Percentiles rank a stretch among this genome's conserved stretches.
phyloP scores from a whole-genome alignment of 2,113 vertebrate genomes.

The Gymnocephalus cernua region DNA sequence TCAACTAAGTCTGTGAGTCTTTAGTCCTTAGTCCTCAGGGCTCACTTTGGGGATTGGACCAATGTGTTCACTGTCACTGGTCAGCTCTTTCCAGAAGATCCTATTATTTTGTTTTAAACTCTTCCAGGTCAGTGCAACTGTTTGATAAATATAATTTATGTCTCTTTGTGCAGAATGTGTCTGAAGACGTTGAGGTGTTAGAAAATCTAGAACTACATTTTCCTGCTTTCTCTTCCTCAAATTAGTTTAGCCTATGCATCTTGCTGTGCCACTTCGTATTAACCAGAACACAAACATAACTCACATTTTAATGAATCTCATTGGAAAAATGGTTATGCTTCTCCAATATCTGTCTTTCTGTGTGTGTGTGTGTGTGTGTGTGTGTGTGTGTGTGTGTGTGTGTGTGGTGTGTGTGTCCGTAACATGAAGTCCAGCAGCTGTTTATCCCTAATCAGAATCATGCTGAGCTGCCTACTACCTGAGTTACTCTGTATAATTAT shows the following conservation, averaged over 20 bases:
- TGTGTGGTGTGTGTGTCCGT: background rate
- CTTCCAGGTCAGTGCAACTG: too few species aligned
- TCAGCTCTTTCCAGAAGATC: background rate
- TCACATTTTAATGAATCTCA: background rate
- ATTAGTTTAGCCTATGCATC: background rate
- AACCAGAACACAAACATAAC: background rate
- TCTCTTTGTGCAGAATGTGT: background rate
- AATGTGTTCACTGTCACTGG: background rate
- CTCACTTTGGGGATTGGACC: background rate
- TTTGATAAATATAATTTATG: too few species aligned
- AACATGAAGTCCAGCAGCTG: slow-evolving; percentile 3
- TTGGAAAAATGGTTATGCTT: too few species aligned
- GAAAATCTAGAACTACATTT: background rate
- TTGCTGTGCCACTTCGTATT: too few species aligned
- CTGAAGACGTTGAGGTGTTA: background rate
- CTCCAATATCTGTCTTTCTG: background rate
- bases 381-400: too few species aligned
- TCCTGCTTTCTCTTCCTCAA: background rate
- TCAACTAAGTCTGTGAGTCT: too few species aligned
- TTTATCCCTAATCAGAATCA: background rate
- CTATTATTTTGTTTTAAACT: background rate
- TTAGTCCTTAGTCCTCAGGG: too few species aligned
- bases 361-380: background rate
- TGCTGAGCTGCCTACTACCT: background rate
- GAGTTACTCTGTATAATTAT: background rate